Evolutionary conservation across 2,888 invertebrate genomes (phyloP).

Genomic region (Leptinotarsa rubiginosa): DNA sequence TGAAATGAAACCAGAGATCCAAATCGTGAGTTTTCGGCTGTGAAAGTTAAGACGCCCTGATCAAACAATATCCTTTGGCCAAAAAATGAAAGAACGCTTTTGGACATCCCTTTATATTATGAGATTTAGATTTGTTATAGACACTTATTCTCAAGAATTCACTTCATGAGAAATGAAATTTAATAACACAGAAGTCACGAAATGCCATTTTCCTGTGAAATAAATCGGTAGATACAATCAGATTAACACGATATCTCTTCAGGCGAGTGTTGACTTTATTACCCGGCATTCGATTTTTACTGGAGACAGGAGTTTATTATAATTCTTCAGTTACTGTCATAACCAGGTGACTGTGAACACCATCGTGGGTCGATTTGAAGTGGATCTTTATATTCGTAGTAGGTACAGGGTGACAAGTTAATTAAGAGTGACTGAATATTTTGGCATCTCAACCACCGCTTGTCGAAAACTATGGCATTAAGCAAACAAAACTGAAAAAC

Average conservation of each 20-base stretch:
- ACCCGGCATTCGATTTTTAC: background rate
- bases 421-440: background rate
- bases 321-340: background rate
- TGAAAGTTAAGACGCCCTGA: no score
- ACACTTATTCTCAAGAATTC: background rate
- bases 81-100: no score
- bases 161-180: background rate
- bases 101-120: no score
- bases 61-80: no score
- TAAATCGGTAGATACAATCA: background rate
- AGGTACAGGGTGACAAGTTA: background rate
- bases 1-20: no score
- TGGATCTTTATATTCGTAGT: background rate
- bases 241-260: slow-evolving; percentile 14
- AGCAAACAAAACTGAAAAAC: no score
- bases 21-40: no score
- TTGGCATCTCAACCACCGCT: background rate
- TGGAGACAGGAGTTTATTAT: slow-evolving; percentile 3
- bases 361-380: background rate
- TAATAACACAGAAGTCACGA: background rate
- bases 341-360: background rate
- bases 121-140: no score
- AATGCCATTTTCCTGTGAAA: background rate
- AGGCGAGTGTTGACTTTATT: slow-evolving; percentile 8
- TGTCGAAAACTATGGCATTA: no score